Conservation (phyloP, 2,113 vertebrate species). For the Colossoma macropomum region DNA sequence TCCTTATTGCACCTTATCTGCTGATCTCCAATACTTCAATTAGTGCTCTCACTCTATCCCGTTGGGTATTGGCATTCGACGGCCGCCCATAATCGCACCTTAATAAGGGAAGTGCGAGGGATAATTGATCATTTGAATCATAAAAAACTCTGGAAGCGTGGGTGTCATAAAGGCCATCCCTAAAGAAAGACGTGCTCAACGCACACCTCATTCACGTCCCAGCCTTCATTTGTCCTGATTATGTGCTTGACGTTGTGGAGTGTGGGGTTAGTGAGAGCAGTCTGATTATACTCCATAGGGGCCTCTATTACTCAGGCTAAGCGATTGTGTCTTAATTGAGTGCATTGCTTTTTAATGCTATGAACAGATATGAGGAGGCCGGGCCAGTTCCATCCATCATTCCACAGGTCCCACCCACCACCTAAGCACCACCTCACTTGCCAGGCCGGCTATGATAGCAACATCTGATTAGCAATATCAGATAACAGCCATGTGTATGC, state of each 20-base stretch:
- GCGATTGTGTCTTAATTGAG: conserved; percentile 73
- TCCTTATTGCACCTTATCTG: conserved; percentile 18
- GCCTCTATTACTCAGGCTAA: conserved; percentile 68
- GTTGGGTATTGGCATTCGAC: conserved; percentile 7
- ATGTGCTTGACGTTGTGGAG: conserved; percentile 51
- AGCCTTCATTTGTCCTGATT: conserved; percentile 72
- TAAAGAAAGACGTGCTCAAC: conserved; percentile 57
- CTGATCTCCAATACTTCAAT: conserved; percentile 41
- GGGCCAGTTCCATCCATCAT: conserved; percentile 49
- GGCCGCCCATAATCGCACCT: not conserved
- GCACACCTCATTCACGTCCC: conserved; percentile 58
- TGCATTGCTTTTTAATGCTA: conserved; percentile 74
- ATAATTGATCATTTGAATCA: conserved; percentile 17
- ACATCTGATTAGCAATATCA: conserved; percentile 50
- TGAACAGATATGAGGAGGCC: conserved; percentile 65
- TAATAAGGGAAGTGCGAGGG: conserved; percentile 1
- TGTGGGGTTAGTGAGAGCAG: not conserved
- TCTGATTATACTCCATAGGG: conserved; percentile 63
- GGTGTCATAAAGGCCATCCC: conserved; percentile 12
- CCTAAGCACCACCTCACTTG: not conserved
- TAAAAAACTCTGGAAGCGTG: not conserved
- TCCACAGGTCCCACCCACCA: not conserved
- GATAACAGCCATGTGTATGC: conserved; percentile 62
- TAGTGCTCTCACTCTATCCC: not conserved
- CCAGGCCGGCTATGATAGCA: not conserved